Evolutionary conservation across 2,888 invertebrate species (phyloP).

Genomic region (Hipparchia semele): DNA sequence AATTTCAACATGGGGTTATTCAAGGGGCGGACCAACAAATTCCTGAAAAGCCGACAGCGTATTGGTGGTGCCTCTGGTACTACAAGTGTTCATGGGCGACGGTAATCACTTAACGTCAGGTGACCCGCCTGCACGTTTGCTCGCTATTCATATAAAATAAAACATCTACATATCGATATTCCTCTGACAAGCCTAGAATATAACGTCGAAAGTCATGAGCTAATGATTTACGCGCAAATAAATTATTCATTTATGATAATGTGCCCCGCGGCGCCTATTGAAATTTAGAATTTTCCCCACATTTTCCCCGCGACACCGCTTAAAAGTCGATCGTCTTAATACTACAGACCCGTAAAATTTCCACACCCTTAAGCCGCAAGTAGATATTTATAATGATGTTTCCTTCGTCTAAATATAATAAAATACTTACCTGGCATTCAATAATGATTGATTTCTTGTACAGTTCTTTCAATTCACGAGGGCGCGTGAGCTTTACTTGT

Average conservation of each 20-base stretch:
- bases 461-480: no score
- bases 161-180: no score
- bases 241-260: constrained; percentile 32
- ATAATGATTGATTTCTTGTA: background rate
- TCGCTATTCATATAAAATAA: no score
- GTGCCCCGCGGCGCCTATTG: constrained; percentile 38
- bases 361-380: constrained; percentile 9
- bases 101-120: no score
- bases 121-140: no score
- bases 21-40: no score
- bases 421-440: no score
- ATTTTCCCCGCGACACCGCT: constrained; percentile 32
- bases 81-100: no score
- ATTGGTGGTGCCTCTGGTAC: no score
- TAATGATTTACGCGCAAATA: constrained; percentile 19
- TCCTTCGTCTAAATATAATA: background rate
- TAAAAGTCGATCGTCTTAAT: constrained; percentile 12
- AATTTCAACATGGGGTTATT: no score
- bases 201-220: background rate
- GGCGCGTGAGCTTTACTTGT: no score
- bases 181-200: background rate
- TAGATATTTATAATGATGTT: constrained; percentile 1
- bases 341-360: background rate
- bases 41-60: no score
- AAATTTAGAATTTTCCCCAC: constrained; percentile 47